These are phyloP conservation scores for Unio delphinus DNA, from an alignment of 2,888 invertebrate species.

Conservation along the genomic window DNA sequence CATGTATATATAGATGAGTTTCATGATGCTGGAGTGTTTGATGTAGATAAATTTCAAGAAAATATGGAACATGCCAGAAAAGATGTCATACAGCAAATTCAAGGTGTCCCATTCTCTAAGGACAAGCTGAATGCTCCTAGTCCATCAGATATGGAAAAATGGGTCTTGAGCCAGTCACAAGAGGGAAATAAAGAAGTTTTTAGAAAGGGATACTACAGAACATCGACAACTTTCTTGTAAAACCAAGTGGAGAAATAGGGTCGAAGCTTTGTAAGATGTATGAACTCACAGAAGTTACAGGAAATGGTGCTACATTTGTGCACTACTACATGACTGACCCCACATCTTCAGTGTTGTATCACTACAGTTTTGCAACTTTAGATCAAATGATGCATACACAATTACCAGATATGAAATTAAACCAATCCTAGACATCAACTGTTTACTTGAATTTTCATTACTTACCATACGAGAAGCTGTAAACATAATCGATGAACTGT, in stretches of 20 bases:
- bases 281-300: not conserved
- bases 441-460: constrained; percentile 3
- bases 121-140: not conserved
- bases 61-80: constrained; percentile 13
- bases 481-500: not conserved
- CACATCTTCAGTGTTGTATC: too few species aligned
- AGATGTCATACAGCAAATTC: constrained; percentile 1
- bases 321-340: not conserved
- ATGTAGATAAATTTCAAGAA: constrained; percentile 1
- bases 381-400: too few species aligned
- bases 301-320: not conserved
- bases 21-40: not conserved
- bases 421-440: constrained; percentile 1
- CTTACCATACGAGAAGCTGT: not conserved
- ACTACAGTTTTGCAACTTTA: too few species aligned
- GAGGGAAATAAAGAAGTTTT: not conserved
- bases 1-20: not conserved
- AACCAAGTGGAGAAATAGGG: constrained; percentile 1
- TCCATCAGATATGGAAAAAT: not conserved
- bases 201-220: not conserved
- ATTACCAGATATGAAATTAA: not conserved
- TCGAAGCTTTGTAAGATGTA: constrained; percentile 1
- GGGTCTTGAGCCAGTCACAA: constrained; percentile 2
- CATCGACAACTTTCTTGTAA: not conserved
- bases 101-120: not conserved